Percentiles rank a stretch among this genome's conserved stretches.
phyloP scores from a whole-genome alignment of 2,888 invertebrate genomes.

The Aelia acuminata region DNA sequence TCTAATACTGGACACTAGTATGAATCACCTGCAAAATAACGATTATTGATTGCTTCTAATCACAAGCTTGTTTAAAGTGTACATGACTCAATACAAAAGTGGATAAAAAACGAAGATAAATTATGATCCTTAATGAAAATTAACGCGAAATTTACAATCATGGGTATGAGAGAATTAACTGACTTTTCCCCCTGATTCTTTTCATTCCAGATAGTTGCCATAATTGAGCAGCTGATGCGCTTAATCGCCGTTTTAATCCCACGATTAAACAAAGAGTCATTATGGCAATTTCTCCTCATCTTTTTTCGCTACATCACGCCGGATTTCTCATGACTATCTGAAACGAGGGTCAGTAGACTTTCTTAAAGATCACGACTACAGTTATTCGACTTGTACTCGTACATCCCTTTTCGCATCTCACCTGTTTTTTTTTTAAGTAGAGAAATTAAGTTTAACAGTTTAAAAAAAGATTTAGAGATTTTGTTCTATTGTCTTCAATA shows the following conservation, averaged over 20 bases:
- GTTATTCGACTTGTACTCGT: too few species aligned
- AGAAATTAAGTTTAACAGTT: too few species aligned
- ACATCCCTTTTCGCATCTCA: too few species aligned
- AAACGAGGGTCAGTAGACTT: neutral
- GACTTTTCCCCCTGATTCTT: neutral
- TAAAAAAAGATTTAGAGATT: too few species aligned
- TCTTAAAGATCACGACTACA: neutral
- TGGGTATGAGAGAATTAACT: neutral
- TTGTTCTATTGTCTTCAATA: too few species aligned
- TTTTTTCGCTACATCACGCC: neutral
- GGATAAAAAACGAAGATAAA: neutral
- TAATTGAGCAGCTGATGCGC: neutral
- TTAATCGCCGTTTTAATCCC: neutral
- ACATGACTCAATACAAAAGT: neutral
- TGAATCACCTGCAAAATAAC: too few species aligned
- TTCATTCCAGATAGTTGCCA: neutral
- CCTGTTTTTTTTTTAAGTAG: too few species aligned
- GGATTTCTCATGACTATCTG: neutral
- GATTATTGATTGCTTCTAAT: neutral
- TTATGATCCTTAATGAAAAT: neutral
- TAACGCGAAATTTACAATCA: neutral
- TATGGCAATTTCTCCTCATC: neutral
- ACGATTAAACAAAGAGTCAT: conserved; percentile 11
- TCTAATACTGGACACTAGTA: too few species aligned
- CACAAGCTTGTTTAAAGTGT: neutral